These are phyloP conservation scores for Epinephelus awoara DNA, from an alignment of 2,797 vertebrate genomes.

Conservation along the genomic window DNA sequence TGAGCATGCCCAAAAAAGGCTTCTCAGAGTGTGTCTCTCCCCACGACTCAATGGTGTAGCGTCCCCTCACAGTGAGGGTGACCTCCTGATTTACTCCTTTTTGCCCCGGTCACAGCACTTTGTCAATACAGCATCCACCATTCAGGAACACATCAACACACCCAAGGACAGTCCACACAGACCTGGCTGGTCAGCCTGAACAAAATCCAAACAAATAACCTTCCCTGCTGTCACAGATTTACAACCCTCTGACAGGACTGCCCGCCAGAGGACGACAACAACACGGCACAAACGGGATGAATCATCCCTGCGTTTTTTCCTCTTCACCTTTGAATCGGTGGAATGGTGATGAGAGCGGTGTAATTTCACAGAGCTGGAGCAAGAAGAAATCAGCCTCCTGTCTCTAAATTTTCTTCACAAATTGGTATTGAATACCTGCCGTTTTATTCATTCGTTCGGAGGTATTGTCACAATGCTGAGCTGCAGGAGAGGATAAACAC, in stretches of 20 bases:
- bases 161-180: conserved; percentile 64
- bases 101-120: conserved; percentile 71
- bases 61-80: conserved; percentile 60
- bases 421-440: conserved; percentile 30
- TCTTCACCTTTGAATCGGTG: conserved; percentile 47
- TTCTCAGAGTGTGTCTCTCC: conserved; percentile 2
- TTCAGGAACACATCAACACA: conserved; percentile 70
- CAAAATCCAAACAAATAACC: conserved; percentile 78
- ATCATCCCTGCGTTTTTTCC: conserved; percentile 44
- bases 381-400: conserved; percentile 15
- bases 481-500: conserved; percentile 61
- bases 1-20: conserved; percentile 28
- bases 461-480: conserved; percentile 36
- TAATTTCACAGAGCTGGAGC: conserved; percentile 34
- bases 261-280: conserved; percentile 63
- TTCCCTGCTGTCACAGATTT: conserved; percentile 73
- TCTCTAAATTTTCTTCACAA: conserved; percentile 18
- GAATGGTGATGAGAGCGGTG: conserved; percentile 18
- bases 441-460: conserved; percentile 20
- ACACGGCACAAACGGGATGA: conserved; percentile 53
- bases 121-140: conserved; percentile 69
- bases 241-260: conserved; percentile 63
- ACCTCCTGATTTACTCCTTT: conserved; percentile 81
- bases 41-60: conserved; percentile 4
- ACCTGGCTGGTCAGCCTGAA: conserved; percentile 66